Conservation (phyloP, 2,888 invertebrate genomes). For the Ischnus inquisitorius region DNA sequence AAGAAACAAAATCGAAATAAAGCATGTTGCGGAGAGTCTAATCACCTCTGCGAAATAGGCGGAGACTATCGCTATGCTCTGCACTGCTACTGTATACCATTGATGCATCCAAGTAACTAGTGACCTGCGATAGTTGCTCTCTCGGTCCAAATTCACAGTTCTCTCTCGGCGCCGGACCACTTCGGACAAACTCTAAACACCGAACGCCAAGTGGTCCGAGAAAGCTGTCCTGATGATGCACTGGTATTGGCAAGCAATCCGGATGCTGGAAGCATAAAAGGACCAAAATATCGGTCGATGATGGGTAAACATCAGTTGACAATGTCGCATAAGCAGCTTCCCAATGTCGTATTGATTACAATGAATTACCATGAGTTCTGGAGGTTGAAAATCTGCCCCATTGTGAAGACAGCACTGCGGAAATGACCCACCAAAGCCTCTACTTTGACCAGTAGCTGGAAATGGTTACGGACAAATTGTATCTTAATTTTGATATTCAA, state of each 20-base stretch:
- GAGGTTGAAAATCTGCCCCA: slow-evolving; percentile 88
- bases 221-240: slow-evolving; percentile 91
- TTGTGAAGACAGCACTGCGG: slow-evolving; percentile 91
- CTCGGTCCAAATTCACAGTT: slow-evolving; percentile 94
- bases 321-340: too few relatives aligned
- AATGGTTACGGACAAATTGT: background rate
- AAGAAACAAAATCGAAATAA: too few relatives aligned
- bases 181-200: slow-evolving; percentile 94
- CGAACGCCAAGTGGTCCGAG: slow-evolving; percentile 90
- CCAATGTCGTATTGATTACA: too few relatives aligned
- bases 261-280: background rate
- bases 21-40: too few relatives aligned
- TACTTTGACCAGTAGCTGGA: slow-evolving; percentile 90
- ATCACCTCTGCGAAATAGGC: slow-evolving; percentile 91
- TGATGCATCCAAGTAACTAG: slow-evolving; percentile 93
- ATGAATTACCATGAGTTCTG: slow-evolving; percentile 88
- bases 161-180: slow-evolving; percentile 92
- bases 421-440: slow-evolving; percentile 92
- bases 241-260: slow-evolving; percentile 91
- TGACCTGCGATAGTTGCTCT: slow-evolving; percentile 94
- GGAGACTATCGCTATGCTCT: slow-evolving; percentile 90
- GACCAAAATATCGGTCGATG: too few relatives aligned
- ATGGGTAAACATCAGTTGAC: too few relatives aligned
- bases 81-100: slow-evolving; percentile 93
- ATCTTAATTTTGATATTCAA: background rate